Conservation (phyloP, 2,113 vertebrate species). For the Cyanoramphus novaezelandiae region DNA sequence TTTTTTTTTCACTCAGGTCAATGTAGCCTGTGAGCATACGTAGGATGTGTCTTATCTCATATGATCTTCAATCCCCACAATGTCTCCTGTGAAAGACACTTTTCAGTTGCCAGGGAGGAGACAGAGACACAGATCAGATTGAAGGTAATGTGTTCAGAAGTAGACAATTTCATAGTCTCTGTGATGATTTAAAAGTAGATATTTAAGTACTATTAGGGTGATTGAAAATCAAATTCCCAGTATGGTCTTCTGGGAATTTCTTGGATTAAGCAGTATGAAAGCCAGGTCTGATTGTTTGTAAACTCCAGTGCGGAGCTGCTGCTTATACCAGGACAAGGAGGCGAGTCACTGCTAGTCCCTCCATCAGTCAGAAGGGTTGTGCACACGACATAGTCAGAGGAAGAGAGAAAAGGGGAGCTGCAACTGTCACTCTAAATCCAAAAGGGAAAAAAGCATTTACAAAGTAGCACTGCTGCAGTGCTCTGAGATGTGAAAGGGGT, state of each 20-base stretch:
- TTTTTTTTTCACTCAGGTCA: neutral
- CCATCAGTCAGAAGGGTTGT: neutral
- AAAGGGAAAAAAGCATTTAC: neutral
- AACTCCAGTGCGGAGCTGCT: neutral
- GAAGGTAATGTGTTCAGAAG: neutral
- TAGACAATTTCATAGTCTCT: neutral
- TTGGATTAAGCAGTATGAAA: neutral
- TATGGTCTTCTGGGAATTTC: neutral
- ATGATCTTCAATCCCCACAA: neutral
- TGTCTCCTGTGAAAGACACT: neutral
- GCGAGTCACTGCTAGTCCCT: neutral
- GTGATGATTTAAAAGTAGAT: neutral
- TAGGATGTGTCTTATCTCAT: neutral
- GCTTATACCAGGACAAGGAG: neutral
- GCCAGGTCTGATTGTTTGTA: neutral
- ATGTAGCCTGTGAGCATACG: neutral
- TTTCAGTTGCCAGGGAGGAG: neutral
- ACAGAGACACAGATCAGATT: neutral
- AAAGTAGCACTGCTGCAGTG: neutral
- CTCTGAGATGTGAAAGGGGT: neutral
- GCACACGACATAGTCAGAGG: neutral
- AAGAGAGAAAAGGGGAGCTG: neutral
- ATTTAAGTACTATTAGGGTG: neutral
- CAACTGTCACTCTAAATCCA: neutral
- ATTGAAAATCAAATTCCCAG: neutral